Conservation (phyloP, 2,797 vertebrate genomes). For the Enteromius thamalakanensis region DNA sequence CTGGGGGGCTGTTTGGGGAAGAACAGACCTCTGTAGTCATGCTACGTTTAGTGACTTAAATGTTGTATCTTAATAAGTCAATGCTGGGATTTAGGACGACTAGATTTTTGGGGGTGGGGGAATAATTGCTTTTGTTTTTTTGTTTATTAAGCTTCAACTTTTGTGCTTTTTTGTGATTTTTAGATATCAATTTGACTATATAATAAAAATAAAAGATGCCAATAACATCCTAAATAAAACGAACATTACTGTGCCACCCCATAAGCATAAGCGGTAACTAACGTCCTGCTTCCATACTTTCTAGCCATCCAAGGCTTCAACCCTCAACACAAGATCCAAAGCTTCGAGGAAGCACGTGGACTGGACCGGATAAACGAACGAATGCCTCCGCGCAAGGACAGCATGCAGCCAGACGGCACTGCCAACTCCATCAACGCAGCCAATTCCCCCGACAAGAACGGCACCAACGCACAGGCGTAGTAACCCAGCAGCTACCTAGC, state of each 20-base stretch:
- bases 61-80: not conserved
- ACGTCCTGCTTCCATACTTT: not conserved
- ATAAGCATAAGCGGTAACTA: not conserved
- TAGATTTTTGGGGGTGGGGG: not conserved
- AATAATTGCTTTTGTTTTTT: not conserved
- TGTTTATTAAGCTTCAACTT: not conserved
- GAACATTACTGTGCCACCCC: not conserved
- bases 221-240: not conserved
- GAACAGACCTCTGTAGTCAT: not conserved
- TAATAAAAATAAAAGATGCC: not conserved
- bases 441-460: constrained; percentile 82
- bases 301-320: constrained; percentile 90
- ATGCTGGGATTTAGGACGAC: not conserved
- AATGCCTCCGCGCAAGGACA: constrained; percentile 91
- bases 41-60: not conserved
- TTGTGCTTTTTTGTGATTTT: not conserved
- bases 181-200: not conserved
- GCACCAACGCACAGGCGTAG: constrained; percentile 82
- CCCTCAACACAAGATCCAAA: constrained; percentile 92
- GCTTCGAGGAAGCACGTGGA: constrained; percentile 94
- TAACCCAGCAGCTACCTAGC: constrained; percentile 17
- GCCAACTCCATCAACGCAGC: constrained; percentile 74
- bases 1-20: not conserved
- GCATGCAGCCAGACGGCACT: constrained; percentile 75
- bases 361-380: constrained; percentile 95